Conservation (phyloP, 2,797 vertebrate genomes). For the Salarias fasciatus region DNA sequence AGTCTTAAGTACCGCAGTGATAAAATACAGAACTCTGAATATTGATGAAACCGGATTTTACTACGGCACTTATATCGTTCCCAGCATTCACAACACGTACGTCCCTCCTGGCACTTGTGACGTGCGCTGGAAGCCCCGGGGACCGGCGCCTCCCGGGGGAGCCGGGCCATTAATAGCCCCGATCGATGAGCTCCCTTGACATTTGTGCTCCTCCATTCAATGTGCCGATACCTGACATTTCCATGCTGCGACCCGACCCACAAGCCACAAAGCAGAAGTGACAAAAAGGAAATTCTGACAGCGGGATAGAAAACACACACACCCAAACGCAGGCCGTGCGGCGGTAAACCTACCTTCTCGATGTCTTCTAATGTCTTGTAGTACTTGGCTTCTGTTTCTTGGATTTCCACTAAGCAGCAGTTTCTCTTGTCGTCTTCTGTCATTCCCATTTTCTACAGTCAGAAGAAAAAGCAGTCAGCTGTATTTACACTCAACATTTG, state of each 20-base stretch:
- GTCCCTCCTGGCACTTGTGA: background rate
- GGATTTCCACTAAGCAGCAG: slow-evolving; percentile 96
- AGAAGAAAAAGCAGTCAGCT: slow-evolving; percentile 9
- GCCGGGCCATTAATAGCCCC: slow-evolving; percentile 60
- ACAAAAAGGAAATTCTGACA: slow-evolving; percentile 15
- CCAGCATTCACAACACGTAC: background rate
- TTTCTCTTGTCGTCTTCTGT: slow-evolving; percentile 97
- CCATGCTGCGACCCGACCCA: slow-evolving; percentile 41
- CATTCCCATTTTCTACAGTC: slow-evolving; percentile 95
- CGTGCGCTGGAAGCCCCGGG: slow-evolving; percentile 41
- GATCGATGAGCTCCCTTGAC: slow-evolving; percentile 70
- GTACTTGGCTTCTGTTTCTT: slow-evolving; percentile 97
- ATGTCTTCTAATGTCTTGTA: slow-evolving; percentile 97
- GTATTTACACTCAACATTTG: too few relatives aligned
- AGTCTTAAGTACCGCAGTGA: too few relatives aligned
- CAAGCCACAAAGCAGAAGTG: slow-evolving; percentile 24
- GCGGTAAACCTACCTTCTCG: slow-evolving; percentile 83
- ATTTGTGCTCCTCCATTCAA: slow-evolving; percentile 68
- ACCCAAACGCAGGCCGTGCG: too few relatives aligned
- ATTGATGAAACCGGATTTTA: too few relatives aligned
- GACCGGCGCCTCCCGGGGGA: slow-evolving; percentile 34
- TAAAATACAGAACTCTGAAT: too few relatives aligned
- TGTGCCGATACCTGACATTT: slow-evolving; percentile 70
- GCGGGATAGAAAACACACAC: too few relatives aligned
- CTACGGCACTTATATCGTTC: too few relatives aligned